Percentiles rank a stretch among this genome's conserved stretches.
These are phyloP conservation scores for Dysdera silvatica DNA, from an alignment of 1,140 invertebrate genomes.

Conservation along the genomic window DNA sequence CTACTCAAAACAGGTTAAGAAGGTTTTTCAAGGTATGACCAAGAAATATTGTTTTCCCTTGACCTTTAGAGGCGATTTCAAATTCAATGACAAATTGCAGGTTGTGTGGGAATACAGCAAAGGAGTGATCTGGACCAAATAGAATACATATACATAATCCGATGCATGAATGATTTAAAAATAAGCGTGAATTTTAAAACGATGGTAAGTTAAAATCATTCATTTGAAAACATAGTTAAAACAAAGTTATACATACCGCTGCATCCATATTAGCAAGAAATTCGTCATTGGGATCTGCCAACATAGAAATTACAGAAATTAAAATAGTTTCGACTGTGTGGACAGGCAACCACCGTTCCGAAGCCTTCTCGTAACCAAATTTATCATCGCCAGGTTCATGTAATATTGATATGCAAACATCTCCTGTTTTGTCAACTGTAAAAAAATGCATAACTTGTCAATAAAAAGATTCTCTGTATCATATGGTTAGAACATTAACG, in stretches of 20 bases:
- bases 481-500: background rate
- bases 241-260: slow-evolving; percentile 64
- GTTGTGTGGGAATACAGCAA: too few species aligned
- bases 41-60: too few species aligned
- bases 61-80: too few species aligned
- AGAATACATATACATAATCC: too few species aligned
- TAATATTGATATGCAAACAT: slow-evolving; percentile 99
- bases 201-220: too few species aligned
- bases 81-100: too few species aligned
- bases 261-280: slow-evolving; percentile 99
- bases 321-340: slow-evolving; percentile 99
- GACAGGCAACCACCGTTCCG: slow-evolving; percentile 96
- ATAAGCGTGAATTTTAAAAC: too few species aligned
- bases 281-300: slow-evolving; percentile 99
- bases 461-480: slow-evolving; percentile 7
- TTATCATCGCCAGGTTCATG: slow-evolving; percentile 99
- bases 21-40: too few species aligned
- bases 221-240: background rate
- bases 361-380: slow-evolving; percentile 98
- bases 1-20: too few species aligned
- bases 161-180: too few species aligned
- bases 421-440: slow-evolving; percentile 86
- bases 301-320: slow-evolving; percentile 98
- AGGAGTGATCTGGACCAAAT: too few species aligned
- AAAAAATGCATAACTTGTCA: slow-evolving; percentile 1